These are phyloP conservation scores for Scomber scombrus DNA, from an alignment of 2,113 vertebrate species.

Conservation along the genomic window DNA sequence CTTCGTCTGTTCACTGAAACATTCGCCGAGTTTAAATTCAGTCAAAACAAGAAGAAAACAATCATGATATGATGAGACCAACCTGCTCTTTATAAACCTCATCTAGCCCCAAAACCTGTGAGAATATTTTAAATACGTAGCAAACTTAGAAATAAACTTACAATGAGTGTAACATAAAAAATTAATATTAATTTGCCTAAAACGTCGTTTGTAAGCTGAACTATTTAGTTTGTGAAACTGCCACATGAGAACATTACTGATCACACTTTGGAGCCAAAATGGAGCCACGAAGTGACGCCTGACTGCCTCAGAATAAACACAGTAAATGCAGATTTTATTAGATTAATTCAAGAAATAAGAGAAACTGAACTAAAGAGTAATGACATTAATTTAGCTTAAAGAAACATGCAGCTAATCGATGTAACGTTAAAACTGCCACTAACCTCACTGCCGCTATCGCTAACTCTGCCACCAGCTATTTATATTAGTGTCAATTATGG, in stretches of 20 bases:
- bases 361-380: too few relatives aligned
- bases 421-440: neutral
- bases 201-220: neutral
- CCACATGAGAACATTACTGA: neutral
- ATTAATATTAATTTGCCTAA: slow-evolving; percentile 30
- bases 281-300: neutral
- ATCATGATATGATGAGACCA: neutral
- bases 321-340: neutral
- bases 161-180: neutral
- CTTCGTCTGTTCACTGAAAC: neutral
- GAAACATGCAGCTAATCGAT: neutral
- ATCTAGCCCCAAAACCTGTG: neutral
- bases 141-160: neutral
- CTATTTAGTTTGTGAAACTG: slow-evolving; percentile 17
- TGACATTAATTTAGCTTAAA: too few relatives aligned
- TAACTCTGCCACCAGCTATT: too few relatives aligned
- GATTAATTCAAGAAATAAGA: too few relatives aligned
- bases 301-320: slow-evolving; percentile 4
- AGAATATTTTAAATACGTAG: neutral
- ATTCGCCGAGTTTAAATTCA: too few relatives aligned
- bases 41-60: neutral
- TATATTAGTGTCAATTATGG: too few relatives aligned
- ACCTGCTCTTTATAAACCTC: neutral
- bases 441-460: neutral
- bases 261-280: neutral